Base-by-base conservation (phyloP, 1,140 invertebrate species). In the Nomia melanderi region DNA sequence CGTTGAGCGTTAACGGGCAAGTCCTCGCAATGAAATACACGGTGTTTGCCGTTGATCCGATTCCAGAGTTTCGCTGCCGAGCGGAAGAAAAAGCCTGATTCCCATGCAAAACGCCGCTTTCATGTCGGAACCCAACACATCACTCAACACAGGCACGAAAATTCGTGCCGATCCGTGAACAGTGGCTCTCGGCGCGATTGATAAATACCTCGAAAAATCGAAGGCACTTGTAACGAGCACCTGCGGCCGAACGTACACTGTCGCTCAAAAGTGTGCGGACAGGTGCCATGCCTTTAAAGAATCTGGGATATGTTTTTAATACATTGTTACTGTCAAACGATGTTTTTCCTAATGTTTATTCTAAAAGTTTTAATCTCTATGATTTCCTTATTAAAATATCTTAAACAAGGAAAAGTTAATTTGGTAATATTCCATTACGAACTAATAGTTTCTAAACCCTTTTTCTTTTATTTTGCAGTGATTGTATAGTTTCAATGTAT, bases 21-120 rank as follows among this genome's bases (percentile, higher is more conserved):
- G 36, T 76, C 69, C 56, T 33, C 72, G n/a, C 71, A 81, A 66
- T 59, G 63, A 75, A 50, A 25, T 50, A 64, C 63, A n/a, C 44
- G 62, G 9, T 50, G 39, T 65, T 25, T 76, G 39, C 54, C 47
- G 44, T 64, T 80, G 74, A 75, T 80, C 41, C 31, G 33, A 77
- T 53, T 56, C 44, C 50, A 4, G 44, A 53, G 39, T 62, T 5
- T 56, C 11, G 47, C 41, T 29, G 20, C 53, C 62, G 33, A 20
- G n/a, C 23, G 33, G 41, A 47, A 77, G 53, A 78, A 50, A 47
- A 41, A 2, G 39, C 1, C 20, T 29, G 36, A 56, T 74, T 79
- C 74, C 64, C 77, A 57, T 59, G 54, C 50, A 12, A 41, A 25
- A 23, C 14, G 14, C 5, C n/a, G 20, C 3, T 57, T 14, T 0